A percentile compares a stretch with the other conserved stretches of the same genome.
phyloP scores from a whole-genome alignment of 2,113 vertebrate genomes.

The Notarius quadriscutis region DNA sequence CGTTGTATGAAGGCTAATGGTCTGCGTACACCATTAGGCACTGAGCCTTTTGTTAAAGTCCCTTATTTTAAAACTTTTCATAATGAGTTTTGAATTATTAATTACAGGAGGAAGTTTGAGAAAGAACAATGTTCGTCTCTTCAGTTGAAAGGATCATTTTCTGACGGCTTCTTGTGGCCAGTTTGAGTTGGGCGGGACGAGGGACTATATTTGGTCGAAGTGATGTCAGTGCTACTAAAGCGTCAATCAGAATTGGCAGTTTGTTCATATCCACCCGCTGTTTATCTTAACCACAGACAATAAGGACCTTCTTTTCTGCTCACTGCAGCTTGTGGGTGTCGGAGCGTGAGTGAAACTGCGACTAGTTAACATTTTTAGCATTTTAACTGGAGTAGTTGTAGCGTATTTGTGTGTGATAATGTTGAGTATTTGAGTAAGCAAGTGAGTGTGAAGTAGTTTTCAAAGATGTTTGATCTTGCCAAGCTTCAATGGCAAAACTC shows the following conservation, averaged over 20 bases:
- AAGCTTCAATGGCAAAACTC: neutral
- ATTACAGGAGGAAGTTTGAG: neutral
- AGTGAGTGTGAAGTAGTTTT: neutral
- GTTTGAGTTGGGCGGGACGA: neutral
- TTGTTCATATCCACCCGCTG: neutral
- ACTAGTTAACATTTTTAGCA: neutral
- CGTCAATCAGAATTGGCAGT: neutral
- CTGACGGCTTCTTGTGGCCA: neutral
- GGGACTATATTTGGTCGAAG: neutral
- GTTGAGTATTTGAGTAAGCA: neutral
- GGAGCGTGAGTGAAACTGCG: neutral
- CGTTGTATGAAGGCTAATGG: constrained; percentile 9
- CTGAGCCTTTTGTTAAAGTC: constrained; percentile 2
- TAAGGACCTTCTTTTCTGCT: neutral
- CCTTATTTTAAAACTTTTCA: neutral
- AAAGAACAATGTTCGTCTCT: neutral
- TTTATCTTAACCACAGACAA: neutral
- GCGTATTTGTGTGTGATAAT: neutral
- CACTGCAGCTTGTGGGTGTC: neutral
- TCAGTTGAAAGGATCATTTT: neutral
- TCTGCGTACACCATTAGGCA: constrained; percentile 2
- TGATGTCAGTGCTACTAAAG: neutral
- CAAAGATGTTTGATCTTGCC: neutral
- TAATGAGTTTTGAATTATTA: neutral
- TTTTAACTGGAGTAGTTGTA: neutral